Evolutionary conservation across 2,113 vertebrate species (phyloP).

Genomic region (Vidua chalybeata): DNA sequence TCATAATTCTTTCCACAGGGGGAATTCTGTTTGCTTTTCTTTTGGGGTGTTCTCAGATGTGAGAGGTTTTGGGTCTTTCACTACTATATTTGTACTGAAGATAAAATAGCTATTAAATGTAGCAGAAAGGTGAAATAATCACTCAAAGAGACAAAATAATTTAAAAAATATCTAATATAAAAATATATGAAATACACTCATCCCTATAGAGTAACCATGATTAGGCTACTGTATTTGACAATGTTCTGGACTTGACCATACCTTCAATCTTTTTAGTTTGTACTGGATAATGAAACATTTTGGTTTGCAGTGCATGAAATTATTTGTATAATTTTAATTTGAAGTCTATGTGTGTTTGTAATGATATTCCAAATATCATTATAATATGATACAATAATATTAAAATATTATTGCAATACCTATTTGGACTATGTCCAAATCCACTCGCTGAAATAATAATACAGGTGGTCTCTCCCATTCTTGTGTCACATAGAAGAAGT

Average conservation of each 20-base stretch:
- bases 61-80: background rate
- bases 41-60: background rate
- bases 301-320: background rate
- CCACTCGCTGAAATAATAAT: background rate
- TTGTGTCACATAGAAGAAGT: background rate
- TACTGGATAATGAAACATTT: background rate
- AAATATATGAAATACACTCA: background rate
- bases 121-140: background rate
- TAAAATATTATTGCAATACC: background rate
- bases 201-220: background rate
- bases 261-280: background rate
- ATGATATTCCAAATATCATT: background rate
- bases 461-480: background rate
- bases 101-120: background rate
- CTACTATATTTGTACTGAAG: background rate
- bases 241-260: background rate
- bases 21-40: background rate
- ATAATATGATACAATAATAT: background rate
- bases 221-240: background rate
- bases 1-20: background rate
- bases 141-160: background rate
- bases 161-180: background rate
- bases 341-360: background rate
- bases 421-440: background rate
- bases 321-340: background rate